Conservation (phyloP, 2,888 invertebrate genomes). For the Caenorhabditis uteleia region DNA sequence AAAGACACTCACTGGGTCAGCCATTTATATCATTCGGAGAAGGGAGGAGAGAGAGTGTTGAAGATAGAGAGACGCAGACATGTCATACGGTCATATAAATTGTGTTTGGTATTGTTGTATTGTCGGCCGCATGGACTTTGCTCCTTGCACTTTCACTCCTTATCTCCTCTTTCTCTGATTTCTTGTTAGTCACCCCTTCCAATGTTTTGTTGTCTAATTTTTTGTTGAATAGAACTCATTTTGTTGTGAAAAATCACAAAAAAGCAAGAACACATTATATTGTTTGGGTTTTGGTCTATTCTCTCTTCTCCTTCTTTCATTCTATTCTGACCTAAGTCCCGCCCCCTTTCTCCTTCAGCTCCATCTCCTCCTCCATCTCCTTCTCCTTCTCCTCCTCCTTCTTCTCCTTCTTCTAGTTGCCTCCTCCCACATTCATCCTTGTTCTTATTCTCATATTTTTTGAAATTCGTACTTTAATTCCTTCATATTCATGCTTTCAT, state of each 20-base stretch:
- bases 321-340: slow-evolving; percentile 7
- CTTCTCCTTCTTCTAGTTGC: slow-evolving; percentile 5
- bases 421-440: slow-evolving; percentile 4
- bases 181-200: no score
- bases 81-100: slow-evolving; percentile 10
- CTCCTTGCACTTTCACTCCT: no score
- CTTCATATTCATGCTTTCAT: slow-evolving; percentile 8
- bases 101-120: no score
- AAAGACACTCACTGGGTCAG: slow-evolving; percentile 4
- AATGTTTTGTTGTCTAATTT: no score
- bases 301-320: slow-evolving; percentile 3
- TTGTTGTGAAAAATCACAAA: no score
- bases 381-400: slow-evolving; percentile 1
- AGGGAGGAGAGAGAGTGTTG: slow-evolving; percentile 4
- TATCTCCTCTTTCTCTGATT: no score
- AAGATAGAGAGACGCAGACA: slow-evolving; percentile 20
- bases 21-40: no score
- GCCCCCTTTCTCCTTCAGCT: slow-evolving; percentile 24
- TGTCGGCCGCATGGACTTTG: no score
- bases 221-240: no score
- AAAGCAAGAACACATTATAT: no score
- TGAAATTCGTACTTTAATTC: no score
- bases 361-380: slow-evolving; percentile 5
- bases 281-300: not conserved
- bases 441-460: no score